Base-by-base conservation (phyloP, 2,888 invertebrate genomes). In the Lottia gigantea region DNA sequence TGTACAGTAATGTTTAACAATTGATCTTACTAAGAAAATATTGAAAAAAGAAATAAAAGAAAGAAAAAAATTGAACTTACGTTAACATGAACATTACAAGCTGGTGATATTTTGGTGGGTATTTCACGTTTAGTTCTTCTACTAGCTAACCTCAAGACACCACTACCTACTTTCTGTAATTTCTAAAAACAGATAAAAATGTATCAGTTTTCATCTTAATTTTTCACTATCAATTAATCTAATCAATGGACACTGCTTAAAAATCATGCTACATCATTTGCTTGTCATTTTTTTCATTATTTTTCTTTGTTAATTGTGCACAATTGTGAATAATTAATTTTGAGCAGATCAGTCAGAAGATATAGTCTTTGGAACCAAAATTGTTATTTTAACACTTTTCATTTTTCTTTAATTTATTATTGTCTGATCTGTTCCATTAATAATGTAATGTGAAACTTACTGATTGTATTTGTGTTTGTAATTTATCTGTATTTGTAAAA, bases 391-490 rank as follows among this genome's bases (percentile, higher is more conserved):
- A 8, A 40, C 40, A 11, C 14, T 61, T 11, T 40, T 8, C n/a
- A 8, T 8, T 40, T 40, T 40, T 11, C 7, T 3, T 40, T 8
- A 40, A 40, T 40, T 8, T 8, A 40, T 40, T 11, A 8, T 11
- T 40, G 40, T 40, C 7, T 40, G 40, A 4, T 31, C 40, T 40
- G 40, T 40, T 31, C 31, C 31, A 40, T 40, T 3, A 40, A 6
- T 8, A 40, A 8, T 40, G 6, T 11, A 8, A 40, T 40, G 40
- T 40, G 40, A 25, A 75, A 84, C 90, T 88, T 83, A 91, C 91
- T 63, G 96, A 96, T 87, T 97, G 97, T 68, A 98, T 95, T 88
- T 98, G 97, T 87, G 95, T 95, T 87, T 97, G 97, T 23, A 97
- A 91, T 88, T 96, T 96, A 94, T 96, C 96, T 0, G 96, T 94